Evolutionary conservation across 2,888 invertebrate species (phyloP).

Genomic region (Nemapogon koenigi): DNA sequence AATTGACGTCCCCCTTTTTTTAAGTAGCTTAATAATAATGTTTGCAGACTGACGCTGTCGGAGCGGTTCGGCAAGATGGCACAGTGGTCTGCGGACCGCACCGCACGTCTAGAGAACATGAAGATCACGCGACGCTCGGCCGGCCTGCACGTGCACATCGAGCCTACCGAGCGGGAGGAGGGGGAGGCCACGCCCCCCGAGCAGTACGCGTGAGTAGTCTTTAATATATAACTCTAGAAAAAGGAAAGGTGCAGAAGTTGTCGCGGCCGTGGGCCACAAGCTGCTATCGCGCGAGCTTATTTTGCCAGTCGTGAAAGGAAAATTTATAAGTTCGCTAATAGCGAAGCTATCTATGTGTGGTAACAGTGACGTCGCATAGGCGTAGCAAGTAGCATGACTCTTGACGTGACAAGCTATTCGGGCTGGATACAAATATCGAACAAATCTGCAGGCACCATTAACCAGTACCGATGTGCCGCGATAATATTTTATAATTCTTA

Average conservation of each 20-base stretch:
- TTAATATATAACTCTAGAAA: background rate
- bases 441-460: too few species aligned
- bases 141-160: conserved; percentile 79
- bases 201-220: conserved; percentile 29
- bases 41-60: conserved; percentile 75
- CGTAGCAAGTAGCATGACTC: too few species aligned
- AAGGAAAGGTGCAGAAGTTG: too few species aligned
- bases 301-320: background rate
- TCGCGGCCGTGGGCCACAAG: background rate
- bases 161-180: conserved; percentile 63
- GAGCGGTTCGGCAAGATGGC: conserved; percentile 93
- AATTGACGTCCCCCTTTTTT: too few species aligned
- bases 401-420: too few species aligned
- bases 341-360: too few species aligned
- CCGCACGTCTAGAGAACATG: conserved; percentile 85
- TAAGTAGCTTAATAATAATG: too few species aligned
- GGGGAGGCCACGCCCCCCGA: conserved; percentile 60
- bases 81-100: conserved; percentile 86
- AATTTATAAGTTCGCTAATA: too few species aligned
- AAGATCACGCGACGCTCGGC: conserved; percentile 81
- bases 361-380: too few species aligned
- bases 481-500: too few species aligned
- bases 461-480: too few species aligned
- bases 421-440: too few species aligned
- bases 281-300: background rate